phyloP scores from a whole-genome alignment of 92 coral and sea anemone species.

The Palythoa grandis region DNA sequence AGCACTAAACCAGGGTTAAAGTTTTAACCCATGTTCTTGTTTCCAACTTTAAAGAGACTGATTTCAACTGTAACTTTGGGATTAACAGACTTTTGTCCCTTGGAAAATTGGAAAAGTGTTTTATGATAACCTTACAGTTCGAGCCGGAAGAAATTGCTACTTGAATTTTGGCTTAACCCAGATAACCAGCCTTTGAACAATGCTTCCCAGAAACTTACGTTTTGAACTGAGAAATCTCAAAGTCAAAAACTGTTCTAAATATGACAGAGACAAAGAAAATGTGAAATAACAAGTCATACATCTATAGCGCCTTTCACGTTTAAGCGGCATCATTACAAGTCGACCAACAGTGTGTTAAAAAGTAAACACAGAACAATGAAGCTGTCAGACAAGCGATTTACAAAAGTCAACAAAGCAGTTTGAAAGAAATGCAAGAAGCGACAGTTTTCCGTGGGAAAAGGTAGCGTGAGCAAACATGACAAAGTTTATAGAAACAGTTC shows the following conservation, averaged over 20 bases:
- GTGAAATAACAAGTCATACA: neutral
- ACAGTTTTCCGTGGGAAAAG: constrained; percentile 42
- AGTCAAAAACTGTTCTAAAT: neutral
- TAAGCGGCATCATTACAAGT: neutral
- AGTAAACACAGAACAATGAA: neutral
- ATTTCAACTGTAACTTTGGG: too few species aligned
- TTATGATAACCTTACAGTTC: too few species aligned
- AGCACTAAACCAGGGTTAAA: too few species aligned
- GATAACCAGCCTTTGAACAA: too few species aligned
- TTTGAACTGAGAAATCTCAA: neutral
- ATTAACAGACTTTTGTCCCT: too few species aligned
- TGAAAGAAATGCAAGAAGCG: constrained; percentile 28
- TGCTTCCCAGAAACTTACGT: neutral
- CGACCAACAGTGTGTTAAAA: constrained; percentile 19
- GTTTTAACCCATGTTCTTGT: too few species aligned
- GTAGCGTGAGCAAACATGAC: constrained; percentile 7
- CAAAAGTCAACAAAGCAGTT: constrained; percentile 27
- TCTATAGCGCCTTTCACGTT: neutral
- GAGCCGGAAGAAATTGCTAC: too few species aligned
- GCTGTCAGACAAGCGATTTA: constrained; percentile 7
- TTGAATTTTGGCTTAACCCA: too few species aligned
- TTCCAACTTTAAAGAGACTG: too few species aligned
- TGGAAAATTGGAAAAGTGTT: too few species aligned
- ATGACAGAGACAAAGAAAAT: neutral
- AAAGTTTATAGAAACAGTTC: neutral